Base-by-base conservation (phyloP, 2,888 invertebrate genomes). In the Zeuzera pyrina region DNA sequence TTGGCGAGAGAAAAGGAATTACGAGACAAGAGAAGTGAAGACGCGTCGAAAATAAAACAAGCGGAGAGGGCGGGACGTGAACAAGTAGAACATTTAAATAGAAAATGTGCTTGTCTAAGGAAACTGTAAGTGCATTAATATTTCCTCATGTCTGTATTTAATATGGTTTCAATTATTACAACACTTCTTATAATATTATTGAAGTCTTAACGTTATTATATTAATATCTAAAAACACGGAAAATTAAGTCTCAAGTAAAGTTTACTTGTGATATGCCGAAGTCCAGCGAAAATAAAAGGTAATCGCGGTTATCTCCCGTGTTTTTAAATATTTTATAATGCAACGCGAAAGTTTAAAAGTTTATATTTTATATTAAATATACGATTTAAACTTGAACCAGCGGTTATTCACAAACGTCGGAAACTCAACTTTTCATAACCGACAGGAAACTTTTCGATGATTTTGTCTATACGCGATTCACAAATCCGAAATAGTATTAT, bases 51-150 rank as follows among this genome's bases (percentile, higher is more conserved):
- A 47, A 51, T 78, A 12, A 78, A 71, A 35, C 69, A 81, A 35
- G 53, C 66, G 25, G 85, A 87, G 42, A 76, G 81, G 24, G 78
- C 84, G 14, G 68, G 81, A 2, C 83, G 76, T 51, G 85, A 83
- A 12, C 83, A 86, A 34, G 74, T 88, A 5, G 87, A 87, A 29
- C 87, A 88, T 55, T 61, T 88, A 39, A 86, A 85, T 13, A 81
- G 86, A 34, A 88, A 88, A 43, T 87, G 87, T 41, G 85, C 85
- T 8, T 87, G 87, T 52, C 56, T 88, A 34, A 81, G 86, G 14
- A 88, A 88, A 67, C 73, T 88, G 88, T 88, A 54, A 87, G 87
- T 86, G 58, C 10, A 29, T 21, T 12, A 10, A 24, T 2, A 25
- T 25, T 25, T 15, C n/a, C 12, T 31, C 12, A 15, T 28, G 15